phyloP scores from a whole-genome alignment of 2,113 vertebrate species.

The Mustela lutreola region DNA sequence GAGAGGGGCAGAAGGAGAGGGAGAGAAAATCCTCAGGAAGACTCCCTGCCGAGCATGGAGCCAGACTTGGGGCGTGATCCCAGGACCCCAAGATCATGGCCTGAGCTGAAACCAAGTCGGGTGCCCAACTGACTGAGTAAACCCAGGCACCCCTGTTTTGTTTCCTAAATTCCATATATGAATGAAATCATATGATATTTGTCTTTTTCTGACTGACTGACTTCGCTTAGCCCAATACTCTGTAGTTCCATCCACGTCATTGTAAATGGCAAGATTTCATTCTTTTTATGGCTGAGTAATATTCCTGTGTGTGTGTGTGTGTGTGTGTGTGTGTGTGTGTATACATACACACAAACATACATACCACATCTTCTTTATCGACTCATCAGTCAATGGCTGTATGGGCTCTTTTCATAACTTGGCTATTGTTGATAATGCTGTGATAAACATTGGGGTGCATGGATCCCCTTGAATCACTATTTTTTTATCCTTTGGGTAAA shows the following conservation, averaged over 20 bases:
- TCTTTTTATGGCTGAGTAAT: too few species aligned
- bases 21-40: not conserved
- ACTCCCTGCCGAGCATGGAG: not conserved
- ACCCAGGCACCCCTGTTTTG: not conserved
- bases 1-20: not conserved
- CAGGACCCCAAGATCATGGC: not conserved
- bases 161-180: not conserved
- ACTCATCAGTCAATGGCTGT: too few species aligned
- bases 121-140: not conserved
- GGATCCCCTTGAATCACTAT: not conserved
- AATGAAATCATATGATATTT: not conserved
- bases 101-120: not conserved
- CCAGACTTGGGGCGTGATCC: not conserved
- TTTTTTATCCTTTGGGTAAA: not conserved
- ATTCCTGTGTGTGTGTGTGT: too few species aligned
- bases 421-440: too few species aligned
- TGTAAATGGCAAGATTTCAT: too few species aligned
- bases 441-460: not conserved
- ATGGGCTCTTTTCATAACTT: too few species aligned
- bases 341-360: too few species aligned
- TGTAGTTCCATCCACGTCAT: too few species aligned
- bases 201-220: not conserved
- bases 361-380: too few species aligned
- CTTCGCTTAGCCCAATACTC: too few species aligned
- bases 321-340: too few species aligned